Percentiles rank a stretch among this genome's conserved stretches.
These are phyloP conservation scores for Harmothoe impar DNA, from an alignment of 2,888 invertebrate genomes.

Conservation along the genomic window DNA sequence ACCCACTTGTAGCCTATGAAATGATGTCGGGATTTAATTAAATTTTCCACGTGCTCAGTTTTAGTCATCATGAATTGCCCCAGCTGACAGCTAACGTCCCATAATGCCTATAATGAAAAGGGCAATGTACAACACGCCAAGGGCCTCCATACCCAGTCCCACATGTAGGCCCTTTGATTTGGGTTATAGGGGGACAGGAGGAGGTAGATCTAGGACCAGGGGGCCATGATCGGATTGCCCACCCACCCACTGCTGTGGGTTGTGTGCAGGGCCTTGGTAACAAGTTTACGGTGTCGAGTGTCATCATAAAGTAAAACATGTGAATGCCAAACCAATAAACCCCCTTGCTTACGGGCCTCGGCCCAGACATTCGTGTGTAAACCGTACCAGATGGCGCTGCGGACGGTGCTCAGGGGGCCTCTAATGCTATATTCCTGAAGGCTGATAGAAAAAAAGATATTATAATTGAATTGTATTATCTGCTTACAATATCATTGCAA, in stretches of 20 bases:
- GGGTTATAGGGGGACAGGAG: background rate
- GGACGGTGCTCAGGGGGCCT: background rate
- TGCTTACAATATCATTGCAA: no score
- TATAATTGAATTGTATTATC: no score
- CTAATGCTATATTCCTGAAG: background rate
- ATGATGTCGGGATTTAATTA: background rate
- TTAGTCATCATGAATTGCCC: background rate
- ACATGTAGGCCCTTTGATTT: conserved; percentile 22
- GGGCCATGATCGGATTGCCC: background rate
- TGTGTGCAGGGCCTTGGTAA: conserved; percentile 12
- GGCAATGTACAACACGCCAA: background rate
- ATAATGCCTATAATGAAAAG: background rate
- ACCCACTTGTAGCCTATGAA: no score
- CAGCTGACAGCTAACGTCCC: no score
- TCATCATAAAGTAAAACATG: conserved; percentile 42
- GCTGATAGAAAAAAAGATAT: background rate
- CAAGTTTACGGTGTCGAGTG: conserved; percentile 42
- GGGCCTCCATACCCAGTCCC: background rate
- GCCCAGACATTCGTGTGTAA: conserved; percentile 1
- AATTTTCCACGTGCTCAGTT: conserved; percentile 9
- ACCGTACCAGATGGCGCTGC: conserved; percentile 39
- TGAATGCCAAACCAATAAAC: conserved; percentile 37
- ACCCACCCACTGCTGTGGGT: background rate
- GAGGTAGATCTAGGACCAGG: background rate
- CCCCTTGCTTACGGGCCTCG: background rate